phyloP scores from a whole-genome alignment of 2,113 vertebrate species.

The Scartelaos histophorus region DNA sequence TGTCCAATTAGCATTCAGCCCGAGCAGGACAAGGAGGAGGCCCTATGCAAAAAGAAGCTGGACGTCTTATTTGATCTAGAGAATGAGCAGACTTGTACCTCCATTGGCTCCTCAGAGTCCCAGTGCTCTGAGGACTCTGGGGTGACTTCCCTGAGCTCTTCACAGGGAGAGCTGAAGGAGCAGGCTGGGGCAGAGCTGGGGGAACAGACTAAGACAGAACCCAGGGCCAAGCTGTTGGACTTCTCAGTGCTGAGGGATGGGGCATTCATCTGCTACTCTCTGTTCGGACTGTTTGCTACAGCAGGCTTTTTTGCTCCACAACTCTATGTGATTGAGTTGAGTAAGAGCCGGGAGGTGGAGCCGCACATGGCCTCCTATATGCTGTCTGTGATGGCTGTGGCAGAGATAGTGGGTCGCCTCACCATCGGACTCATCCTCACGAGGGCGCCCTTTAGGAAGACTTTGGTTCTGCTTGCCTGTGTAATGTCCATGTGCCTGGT shows the following conservation, averaged over 20 bases:
- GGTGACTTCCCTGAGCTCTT: conserved; percentile 85
- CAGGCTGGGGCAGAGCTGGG: conserved; percentile 11
- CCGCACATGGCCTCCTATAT: conserved; percentile 83
- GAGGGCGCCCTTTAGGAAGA: conserved; percentile 85
- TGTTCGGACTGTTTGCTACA: conserved; percentile 93
- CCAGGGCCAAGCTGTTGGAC: conserved; percentile 79
- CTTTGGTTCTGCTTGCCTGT: conserved; percentile 86
- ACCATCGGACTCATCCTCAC: conserved; percentile 84
- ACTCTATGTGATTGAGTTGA: conserved; percentile 90
- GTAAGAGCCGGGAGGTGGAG: conserved; percentile 83
- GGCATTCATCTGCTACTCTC: conserved; percentile 89
- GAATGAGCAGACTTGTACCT: conserved; percentile 87
- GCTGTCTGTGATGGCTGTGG: conserved; percentile 88
- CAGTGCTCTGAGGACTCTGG: conserved; percentile 85
- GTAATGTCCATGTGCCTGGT: conserved; percentile 81
- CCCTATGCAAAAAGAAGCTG: conserved; percentile 62
- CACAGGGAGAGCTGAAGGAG: conserved; percentile 75
- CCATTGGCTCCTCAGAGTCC: conserved; percentile 57
- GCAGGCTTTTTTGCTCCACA: conserved; percentile 95
- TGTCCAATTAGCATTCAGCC: conserved; percentile 82
- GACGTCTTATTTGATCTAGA: conserved; percentile 84
- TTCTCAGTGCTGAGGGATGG: conserved; percentile 86
- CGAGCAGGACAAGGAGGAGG: neutral
- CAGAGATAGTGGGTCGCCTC: conserved; percentile 86
- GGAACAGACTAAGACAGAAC: no score